A percentile compares a stretch with the other conserved stretches of the same genome.
phyloP scores from a whole-genome alignment of 2,113 vertebrate species.

The Bufo gargarizans region DNA sequence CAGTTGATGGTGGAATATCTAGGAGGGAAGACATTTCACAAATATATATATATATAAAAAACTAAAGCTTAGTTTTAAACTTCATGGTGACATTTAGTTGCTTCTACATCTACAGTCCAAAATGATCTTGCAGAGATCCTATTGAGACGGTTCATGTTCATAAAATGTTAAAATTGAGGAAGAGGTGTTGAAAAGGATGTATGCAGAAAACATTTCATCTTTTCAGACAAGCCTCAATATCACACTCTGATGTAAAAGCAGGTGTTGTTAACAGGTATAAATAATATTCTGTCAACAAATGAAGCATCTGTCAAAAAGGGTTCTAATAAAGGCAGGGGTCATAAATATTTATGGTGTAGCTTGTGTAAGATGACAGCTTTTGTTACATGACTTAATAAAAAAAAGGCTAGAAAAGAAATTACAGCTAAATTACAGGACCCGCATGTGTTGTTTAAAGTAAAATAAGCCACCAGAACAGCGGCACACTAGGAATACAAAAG shows the following conservation, averaged over 20 bases:
- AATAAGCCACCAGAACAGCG: background rate
- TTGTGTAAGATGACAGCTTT: slow-evolving; percentile 46
- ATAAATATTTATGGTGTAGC: slow-evolving; percentile 52
- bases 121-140: background rate
- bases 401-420: slow-evolving; percentile 33
- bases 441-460: background rate
- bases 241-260: slow-evolving; percentile 29
- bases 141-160: background rate
- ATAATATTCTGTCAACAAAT: slow-evolving; percentile 55
- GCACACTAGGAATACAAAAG: background rate
- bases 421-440: slow-evolving; percentile 24
- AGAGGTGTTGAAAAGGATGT: background rate
- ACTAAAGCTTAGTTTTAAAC: background rate
- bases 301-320: slow-evolving; percentile 50
- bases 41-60: too few species aligned
- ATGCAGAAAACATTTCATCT: slow-evolving; percentile 33
- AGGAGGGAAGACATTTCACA: too few species aligned
- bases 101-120: background rate
- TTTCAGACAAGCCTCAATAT: slow-evolving; percentile 30
- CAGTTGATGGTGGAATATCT: too few species aligned
- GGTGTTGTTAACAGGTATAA: slow-evolving; percentile 56
- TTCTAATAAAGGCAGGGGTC: slow-evolving; percentile 50
- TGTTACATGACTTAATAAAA: slow-evolving; percentile 50
- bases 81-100: background rate
- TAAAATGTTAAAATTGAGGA: slow-evolving; percentile 20